Base-by-base conservation (phyloP, 2,113 vertebrate species). In the Hucho hucho region DNA sequence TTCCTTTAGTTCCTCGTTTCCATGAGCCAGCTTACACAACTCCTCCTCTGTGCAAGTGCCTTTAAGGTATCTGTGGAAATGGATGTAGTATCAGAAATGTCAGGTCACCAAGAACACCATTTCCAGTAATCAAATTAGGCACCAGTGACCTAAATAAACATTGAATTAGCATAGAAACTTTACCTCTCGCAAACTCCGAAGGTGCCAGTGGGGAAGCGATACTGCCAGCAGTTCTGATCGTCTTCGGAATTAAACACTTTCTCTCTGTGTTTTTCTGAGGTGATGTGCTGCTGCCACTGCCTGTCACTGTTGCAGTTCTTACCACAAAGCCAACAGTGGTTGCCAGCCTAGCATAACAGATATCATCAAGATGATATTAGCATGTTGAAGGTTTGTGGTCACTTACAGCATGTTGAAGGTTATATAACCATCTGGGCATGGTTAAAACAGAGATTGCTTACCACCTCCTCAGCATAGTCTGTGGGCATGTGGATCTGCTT, bases 301-400 rank as follows among this genome's bases (percentile, higher is more conserved):
- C 96, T 98, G 82, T 98, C 98, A 2, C 97, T 99, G 88, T 99
- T 99, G 85, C 96, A 99, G 93, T 98, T 99, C 87, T 98, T 99
- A 73, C 97, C 96, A 79, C 98, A 99, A 87, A 99, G 94, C 98
- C 98, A 99, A 82, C 98, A 99, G 85, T 99, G 98, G 71, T 98
- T 98, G 78, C 97, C 96, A 70, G 95, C 95, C 97, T 99, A 43
- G 4, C 20, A 13, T 67, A 22, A 71, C 22, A 49, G 43, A 1
- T 56, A 72, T 28, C 7, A 18, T 47, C n/a, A 64, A 64, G 7
- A 22, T 61, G n/a, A 9, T 24, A 22, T 61, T 22, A 22, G 58
- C 58, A 61, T 61, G n/a, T 13, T 61, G 37, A 43, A 11, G 37
- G 7, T 43, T 43, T 43, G 37, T 43, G 37, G 58, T 3, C 58